Percentiles rank a stretch among this genome's conserved stretches.
These are phyloP conservation scores for Gymnorhina tibicen DNA, from an alignment of 2,113 vertebrate species.

Conservation along the genomic window DNA sequence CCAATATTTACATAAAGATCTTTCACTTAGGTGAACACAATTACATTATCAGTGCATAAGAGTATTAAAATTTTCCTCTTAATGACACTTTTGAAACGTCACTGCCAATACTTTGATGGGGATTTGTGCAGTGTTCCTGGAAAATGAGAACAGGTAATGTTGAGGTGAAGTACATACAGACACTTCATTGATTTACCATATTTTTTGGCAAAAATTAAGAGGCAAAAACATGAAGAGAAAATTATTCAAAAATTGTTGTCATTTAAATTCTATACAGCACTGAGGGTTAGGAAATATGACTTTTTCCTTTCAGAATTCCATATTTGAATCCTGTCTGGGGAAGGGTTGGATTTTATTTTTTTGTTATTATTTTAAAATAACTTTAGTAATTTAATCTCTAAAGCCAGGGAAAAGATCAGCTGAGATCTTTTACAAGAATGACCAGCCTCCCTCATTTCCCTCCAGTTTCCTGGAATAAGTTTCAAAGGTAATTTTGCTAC, in stretches of 20 bases:
- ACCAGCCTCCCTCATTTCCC: rapidly evolving
- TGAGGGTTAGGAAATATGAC: background rate
- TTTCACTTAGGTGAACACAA: background rate
- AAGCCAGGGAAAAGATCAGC: background rate
- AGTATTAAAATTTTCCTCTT: background rate
- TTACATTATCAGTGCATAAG: background rate
- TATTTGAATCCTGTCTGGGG: background rate
- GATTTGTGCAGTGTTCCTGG: background rate
- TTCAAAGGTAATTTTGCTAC: background rate
- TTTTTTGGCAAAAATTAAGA: background rate
- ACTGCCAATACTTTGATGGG: background rate
- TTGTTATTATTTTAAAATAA: background rate
- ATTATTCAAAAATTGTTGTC: background rate
- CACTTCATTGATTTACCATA: background rate
- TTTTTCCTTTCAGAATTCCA: too few relatives aligned
- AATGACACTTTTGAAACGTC: background rate
- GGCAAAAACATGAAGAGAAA: background rate
- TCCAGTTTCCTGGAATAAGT: background rate
- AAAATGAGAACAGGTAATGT: background rate
- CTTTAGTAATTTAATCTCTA: background rate
- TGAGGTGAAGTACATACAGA: background rate
- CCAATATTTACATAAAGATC: background rate
- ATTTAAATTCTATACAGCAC: background rate
- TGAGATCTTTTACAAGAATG: background rate
- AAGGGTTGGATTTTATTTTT: background rate